Conservation (phyloP, 1,140 invertebrate species). For the Ceratosolen fusciceps region DNA sequence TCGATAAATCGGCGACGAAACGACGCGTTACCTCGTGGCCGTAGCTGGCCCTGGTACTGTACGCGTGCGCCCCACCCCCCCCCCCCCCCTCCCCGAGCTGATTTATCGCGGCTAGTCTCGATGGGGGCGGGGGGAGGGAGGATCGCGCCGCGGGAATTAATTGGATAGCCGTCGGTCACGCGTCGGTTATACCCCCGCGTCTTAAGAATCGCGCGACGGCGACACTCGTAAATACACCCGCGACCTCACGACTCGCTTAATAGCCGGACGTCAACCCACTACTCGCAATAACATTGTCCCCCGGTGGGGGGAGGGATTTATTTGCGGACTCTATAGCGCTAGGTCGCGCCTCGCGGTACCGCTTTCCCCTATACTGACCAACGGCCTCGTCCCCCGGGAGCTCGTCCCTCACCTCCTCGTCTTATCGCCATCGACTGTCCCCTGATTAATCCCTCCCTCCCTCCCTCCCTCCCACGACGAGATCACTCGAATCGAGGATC, state of each 20-base stretch:
- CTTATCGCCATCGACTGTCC: too few relatives aligned
- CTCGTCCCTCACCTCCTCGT: background rate
- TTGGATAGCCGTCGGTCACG: constrained; percentile 36
- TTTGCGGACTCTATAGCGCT: constrained; percentile 58
- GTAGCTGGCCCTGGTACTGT: background rate
- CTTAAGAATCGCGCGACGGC: background rate
- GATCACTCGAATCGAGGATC: too few relatives aligned
- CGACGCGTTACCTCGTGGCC: constrained; percentile 26
- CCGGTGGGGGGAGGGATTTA: constrained; percentile 63
- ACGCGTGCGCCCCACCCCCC: too few relatives aligned
- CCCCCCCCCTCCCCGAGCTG: constrained; percentile 3
- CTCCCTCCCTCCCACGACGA: constrained; percentile 5
- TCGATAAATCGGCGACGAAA: constrained; percentile 44
- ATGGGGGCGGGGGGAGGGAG: constrained; percentile 21
- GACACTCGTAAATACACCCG: constrained; percentile 23
- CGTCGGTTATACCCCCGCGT: constrained; percentile 37
- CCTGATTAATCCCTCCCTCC: background rate
- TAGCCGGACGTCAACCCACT: background rate
- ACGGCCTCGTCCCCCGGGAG: constrained; percentile 48
- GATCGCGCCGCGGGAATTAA: constrained; percentile 31
- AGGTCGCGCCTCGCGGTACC: constrained; percentile 46
- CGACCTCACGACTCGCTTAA: background rate
- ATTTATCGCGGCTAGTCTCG: constrained; percentile 38
- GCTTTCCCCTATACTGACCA: too few relatives aligned
- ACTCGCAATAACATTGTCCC: constrained; percentile 56